Evolutionary conservation across 2,888 invertebrate species (phyloP), one percentile per base, ranked within the genome.

Genomic region (Clistopyga incitator): DNA sequence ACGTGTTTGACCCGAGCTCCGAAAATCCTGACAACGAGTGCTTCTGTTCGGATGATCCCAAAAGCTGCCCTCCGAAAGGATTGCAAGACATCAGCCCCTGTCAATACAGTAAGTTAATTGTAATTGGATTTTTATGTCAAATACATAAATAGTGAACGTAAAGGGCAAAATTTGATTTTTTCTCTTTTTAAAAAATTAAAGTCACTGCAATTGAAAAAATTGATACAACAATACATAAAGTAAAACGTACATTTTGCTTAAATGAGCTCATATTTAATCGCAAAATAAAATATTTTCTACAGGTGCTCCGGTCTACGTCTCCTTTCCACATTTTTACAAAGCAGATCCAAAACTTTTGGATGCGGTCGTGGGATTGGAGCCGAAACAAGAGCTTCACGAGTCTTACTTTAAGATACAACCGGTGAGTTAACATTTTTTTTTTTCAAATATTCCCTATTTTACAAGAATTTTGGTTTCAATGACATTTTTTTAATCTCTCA

Each of bases 251-350:
- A 50, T 38, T 50, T 75, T 45, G 18, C 61, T 71, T 13, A 38
- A 23, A 25, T 52, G 45, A 13, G 3, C 25, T 34, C 20, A 6
- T 68, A 59, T 25, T 38, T 4, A 67, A 34, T 4, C 42, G 8
- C 18, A 61, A 6, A 23, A n/a, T n/a, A 54, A 56, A 50, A 56
- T 68, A 71, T 72, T 64, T 70, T 83, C 90, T 90, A 3, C 92
- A 97, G 97, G 96, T 90, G 98, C 98, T 0, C 98, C 98, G 0
- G 96, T 98, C 0, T 97, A 97, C 87, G 94, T 98, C 10, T 98
- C 98, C 0, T 97, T 96, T 92, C 98, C 98, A 0, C 98, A 98
- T 91, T 98, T 98, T 93, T 97, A 96, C 92, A 96, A 97, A 85
- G 96, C 97, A 0, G 97, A 97, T 90, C 96, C 96, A 0, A 94